Base-by-base conservation (phyloP, 1,140 invertebrate species). In the Nebria ingens region DNA sequence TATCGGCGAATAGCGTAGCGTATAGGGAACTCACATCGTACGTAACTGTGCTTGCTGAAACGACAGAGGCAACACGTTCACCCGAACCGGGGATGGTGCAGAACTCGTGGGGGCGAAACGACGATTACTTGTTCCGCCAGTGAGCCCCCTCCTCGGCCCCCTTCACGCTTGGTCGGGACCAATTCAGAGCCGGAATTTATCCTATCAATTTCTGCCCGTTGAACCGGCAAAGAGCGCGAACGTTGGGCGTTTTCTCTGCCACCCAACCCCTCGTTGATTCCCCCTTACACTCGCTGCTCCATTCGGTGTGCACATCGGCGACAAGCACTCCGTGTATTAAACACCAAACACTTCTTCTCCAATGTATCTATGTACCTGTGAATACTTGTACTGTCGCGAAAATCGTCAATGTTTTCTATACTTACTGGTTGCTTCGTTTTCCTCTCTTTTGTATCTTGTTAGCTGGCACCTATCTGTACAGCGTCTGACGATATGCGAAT, bases 181-280 rank as follows among this genome's bases (percentile, higher is more conserved):
- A 76, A 78, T 79, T 79, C 76, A 78, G 75, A 76, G 70, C 75
- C 73, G 74, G 76, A 79, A 79, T 79, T 79, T 78, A 79, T 79
- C 77, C 76, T 76, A 79, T 79, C 76, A 79, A 79, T 79, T 79
- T 79, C 76, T 76, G 77, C 76, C 76, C 73, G 76, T 72, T 77
- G 74, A 75, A 76, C 76, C 75, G 76, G 74, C 74, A 78, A 78
- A 79, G 76, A 76, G 74, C 70, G 71, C 70, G 66, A 55, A 56
- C 56, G 40, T 45, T 45, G 40, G 40, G 40, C 40, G 40, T 45
- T 45, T 52, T 54, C 53, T 57, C 58, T 55, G 54, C 56, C 40
- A 56, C 55, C 55, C 55, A 20, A 50, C 54, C 52, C 58, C 38
- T 51, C 17, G 19, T 23, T 17, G 53, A 21, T 20, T 52, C 57